These are phyloP conservation scores for Leistus spinibarbis DNA, from an alignment of 2,888 invertebrate species.

Conservation along the genomic window DNA sequence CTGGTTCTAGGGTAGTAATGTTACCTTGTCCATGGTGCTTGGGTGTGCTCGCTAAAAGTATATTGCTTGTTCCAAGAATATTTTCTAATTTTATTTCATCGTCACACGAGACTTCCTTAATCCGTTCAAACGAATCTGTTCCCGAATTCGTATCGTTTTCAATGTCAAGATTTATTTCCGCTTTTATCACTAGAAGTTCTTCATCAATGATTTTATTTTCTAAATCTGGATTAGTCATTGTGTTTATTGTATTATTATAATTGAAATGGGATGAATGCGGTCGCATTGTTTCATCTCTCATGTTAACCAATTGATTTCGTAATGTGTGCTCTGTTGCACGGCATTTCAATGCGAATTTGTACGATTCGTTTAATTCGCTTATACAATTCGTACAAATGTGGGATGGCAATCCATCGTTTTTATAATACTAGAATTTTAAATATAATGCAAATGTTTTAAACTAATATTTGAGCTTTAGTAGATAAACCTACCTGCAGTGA, in stretches of 20 bases:
- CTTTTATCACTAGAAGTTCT: neutral
- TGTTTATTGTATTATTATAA: neutral
- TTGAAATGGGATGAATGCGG: neutral
- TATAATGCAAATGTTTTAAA: too few relatives aligned
- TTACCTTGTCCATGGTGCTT: too few relatives aligned
- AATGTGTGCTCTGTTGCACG: slow-evolving; percentile 1
- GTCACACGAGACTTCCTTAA: neutral
- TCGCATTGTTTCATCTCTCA: slow-evolving; percentile 7
- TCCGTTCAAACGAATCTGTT: neutral
- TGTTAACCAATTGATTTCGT: neutral
- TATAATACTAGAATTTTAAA: neutral
- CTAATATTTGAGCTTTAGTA: too few relatives aligned
- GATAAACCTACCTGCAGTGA: too few relatives aligned
- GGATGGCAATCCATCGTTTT: neutral
- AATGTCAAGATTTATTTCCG: neutral
- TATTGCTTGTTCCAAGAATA: too few relatives aligned
- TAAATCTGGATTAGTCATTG: neutral
- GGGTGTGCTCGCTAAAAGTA: too few relatives aligned
- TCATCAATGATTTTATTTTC: neutral
- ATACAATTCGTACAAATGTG: slow-evolving; percentile 13
- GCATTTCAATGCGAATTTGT: slow-evolving; percentile 26
- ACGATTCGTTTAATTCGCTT: slow-evolving; percentile 5
- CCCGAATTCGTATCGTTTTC: neutral
- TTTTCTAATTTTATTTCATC: too few relatives aligned
- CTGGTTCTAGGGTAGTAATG: too few relatives aligned